Base-by-base conservation (phyloP, 1,140 invertebrate species). In the Orius insidiosus region DNA sequence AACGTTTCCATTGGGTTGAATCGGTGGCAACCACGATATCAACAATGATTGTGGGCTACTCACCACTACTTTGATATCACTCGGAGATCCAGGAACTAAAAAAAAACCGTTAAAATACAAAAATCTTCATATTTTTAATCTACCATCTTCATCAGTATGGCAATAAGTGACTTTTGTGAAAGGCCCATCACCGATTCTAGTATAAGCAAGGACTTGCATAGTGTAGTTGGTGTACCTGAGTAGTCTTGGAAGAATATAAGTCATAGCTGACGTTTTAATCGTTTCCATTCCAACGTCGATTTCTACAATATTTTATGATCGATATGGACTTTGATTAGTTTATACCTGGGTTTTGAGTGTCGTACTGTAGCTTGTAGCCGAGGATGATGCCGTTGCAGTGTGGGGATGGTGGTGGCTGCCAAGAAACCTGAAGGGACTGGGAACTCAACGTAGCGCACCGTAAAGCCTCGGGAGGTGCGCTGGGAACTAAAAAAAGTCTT, bases 191-290 rank as follows among this genome's bases (percentile, higher is more conserved):
- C 92, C 90, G 38, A 84, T 82, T 38, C 77, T 70, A 2, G 89
- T 95, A 62, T 75, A 89, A 5, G 86, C 88, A 52, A 85, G 68
- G 8, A 90, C 76, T 60, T 85, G 80, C 36, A 95, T 77, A 38
- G 84, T 92, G 62, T 95, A 96, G 67, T 94, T 95, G n/a, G 86
- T 89, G 61, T 78, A 89, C 54, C 86, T 83, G 50, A 75, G 66
- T n/a, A 83, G 58, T 1, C 73, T 73, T 0, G 71, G 75, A 1
- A 82, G 61, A 32, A 80, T 72, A 1, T 72, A 72, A 9, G 72
- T 78, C 24, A 79, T 57, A 1, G 73, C 73, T 5, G 71, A 74
- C 1, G 79, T 82, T 59, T 79, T 80, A 5, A 73, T 50, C 2
- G 46, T 51, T 10, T 57, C 57, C 3, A 55, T 33, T 1, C 53